These are phyloP conservation scores for Podotricha telesiphe DNA, from an alignment of 2,888 invertebrate species.

Conservation along the genomic window DNA sequence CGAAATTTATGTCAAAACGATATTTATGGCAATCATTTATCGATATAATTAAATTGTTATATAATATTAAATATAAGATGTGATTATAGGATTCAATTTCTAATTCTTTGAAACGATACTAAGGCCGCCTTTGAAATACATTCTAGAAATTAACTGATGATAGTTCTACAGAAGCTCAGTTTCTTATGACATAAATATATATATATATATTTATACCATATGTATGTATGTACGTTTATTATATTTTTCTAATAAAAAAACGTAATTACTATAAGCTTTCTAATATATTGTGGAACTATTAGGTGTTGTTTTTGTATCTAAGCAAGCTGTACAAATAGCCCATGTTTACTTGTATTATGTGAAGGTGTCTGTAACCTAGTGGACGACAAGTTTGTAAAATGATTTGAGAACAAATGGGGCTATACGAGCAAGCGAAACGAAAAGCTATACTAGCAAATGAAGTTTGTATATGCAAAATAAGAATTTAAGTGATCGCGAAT, in stretches of 20 bases:
- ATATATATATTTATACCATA: too few species aligned
- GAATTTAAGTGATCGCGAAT: too few species aligned
- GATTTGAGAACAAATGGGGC: neutral
- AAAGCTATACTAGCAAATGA: too few species aligned
- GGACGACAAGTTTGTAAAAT: neutral
- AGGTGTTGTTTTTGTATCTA: conserved; percentile 1
- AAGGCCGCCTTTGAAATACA: too few species aligned
- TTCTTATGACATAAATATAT: neutral
- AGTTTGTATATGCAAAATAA: neutral
- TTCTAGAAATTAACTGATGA: too few species aligned
- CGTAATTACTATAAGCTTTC: conserved; percentile 9
- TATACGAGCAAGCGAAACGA: neutral
- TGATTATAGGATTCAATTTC: too few species aligned
- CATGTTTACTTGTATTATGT: neutral
- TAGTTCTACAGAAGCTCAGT: too few species aligned
- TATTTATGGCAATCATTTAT: too few species aligned
- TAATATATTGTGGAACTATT: neutral
- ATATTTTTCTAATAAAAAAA: neutral
- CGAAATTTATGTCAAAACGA: too few species aligned
- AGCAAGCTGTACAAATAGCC: conserved; percentile 1
- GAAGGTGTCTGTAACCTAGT: conserved; percentile 9
- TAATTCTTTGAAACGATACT: too few species aligned
- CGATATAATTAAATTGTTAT: too few species aligned
- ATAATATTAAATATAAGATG: too few species aligned
- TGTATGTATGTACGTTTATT: neutral